Evolutionary conservation across 2,113 vertebrate species (phyloP).

Genomic region (Sebastes fasciatus): DNA sequence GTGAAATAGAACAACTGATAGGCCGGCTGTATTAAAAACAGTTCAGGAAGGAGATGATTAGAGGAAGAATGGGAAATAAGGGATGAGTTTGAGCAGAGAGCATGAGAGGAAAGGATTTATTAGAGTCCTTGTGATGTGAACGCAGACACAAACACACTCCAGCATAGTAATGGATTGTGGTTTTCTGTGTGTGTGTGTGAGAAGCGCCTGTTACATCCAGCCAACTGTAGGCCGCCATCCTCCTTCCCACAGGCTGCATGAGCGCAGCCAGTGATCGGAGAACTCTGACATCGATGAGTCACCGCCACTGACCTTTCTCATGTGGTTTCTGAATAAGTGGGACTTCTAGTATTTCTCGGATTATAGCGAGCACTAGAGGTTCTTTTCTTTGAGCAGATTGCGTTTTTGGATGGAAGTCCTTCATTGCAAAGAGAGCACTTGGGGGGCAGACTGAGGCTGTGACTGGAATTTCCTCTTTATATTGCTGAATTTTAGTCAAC

Average conservation of each 20-base stretch:
- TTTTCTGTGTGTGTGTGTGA: slow-evolving; percentile 29
- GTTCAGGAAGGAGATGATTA: not conserved
- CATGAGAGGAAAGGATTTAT: slow-evolving; percentile 6
- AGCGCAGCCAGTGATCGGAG: slow-evolving; percentile 28
- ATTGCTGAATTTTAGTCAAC: slow-evolving; percentile 42
- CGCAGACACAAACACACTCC: slow-evolving; percentile 40
- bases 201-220: slow-evolving; percentile 42
- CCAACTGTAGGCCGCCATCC: slow-evolving; percentile 35
- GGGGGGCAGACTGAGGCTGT: slow-evolving; percentile 32
- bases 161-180: slow-evolving; percentile 24
- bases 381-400: slow-evolving; percentile 48
- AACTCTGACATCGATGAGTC: slow-evolving; percentile 72
- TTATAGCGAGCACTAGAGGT: slow-evolving; percentile 26
- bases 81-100: not conserved
- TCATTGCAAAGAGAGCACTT: slow-evolving; percentile 42
- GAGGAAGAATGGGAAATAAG: not conserved
- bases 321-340: slow-evolving; percentile 65
- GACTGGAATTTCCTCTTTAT: slow-evolving; percentile 62
- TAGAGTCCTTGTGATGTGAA: slow-evolving; percentile 13
- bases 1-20: slow-evolving; percentile 10
- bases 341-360: slow-evolving; percentile 56
- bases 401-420: slow-evolving; percentile 32
- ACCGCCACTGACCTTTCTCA: slow-evolving; percentile 75
- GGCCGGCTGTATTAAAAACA: slow-evolving; percentile 10
- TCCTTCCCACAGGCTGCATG: slow-evolving; percentile 59